These are phyloP conservation scores for Diploscapter pachys DNA, from an alignment of 1,140 invertebrate genomes.

Conservation along the genomic window DNA sequence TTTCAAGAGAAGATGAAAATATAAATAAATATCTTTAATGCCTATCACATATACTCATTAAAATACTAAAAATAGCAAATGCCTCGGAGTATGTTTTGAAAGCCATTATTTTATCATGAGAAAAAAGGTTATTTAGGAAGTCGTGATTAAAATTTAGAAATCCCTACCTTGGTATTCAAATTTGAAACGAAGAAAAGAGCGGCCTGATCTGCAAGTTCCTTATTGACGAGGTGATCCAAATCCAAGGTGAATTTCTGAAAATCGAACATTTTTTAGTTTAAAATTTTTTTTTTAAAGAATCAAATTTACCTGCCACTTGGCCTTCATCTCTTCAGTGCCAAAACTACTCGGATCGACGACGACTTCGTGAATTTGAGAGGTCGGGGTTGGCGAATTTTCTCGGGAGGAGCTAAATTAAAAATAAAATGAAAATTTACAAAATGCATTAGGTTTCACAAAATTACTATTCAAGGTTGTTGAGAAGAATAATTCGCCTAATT, in stretches of 20 bases:
- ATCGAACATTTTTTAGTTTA: neutral
- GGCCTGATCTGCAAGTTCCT: conserved; percentile 32
- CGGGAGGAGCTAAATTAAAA: neutral
- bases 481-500: too few species aligned
- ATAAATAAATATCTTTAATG: neutral
- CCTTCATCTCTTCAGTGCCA: conserved; percentile 11
- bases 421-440: neutral
- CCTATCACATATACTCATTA: conserved; percentile 1
- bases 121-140: neutral
- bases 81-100: too few species aligned
- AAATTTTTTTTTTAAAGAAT: neutral
- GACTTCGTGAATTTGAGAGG: conserved; percentile 6
- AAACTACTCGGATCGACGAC: neutral
- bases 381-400: neutral
- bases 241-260: conserved; percentile 21
- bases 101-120: neutral
- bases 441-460: too few species aligned
- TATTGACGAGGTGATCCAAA: conserved; percentile 33
- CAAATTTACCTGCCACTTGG: neutral
- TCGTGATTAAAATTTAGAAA: neutral
- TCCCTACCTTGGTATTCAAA: conserved; percentile 32
- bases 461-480: too few species aligned
- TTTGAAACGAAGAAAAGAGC: conserved; percentile 33
- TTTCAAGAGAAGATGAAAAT: neutral
- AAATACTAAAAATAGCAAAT: neutral